Base-by-base conservation (phyloP, 2,113 vertebrate genomes). In the Channa maculata region DNA sequence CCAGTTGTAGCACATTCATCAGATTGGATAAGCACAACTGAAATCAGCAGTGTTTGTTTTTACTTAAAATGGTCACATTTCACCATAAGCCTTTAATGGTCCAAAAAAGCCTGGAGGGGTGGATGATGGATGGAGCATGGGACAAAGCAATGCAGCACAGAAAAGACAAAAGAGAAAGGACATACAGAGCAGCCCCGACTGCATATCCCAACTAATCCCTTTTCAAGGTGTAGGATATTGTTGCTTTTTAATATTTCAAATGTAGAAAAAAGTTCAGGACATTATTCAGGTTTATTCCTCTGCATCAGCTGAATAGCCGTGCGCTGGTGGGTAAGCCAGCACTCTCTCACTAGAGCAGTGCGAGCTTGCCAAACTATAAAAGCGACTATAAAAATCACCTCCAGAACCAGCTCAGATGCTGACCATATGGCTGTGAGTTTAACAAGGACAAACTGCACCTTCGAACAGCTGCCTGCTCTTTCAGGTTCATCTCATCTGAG, bases 351-450 rank as follows among this genome's bases (percentile, higher is more conserved):
- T 85, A 83, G 65, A 80, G 75, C 74, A 0, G 63, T 46, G 50
- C 13, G 49, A 75, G 82, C 79, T 60, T 75, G 89, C 89, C 88
- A 91, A 87, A 85, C 70, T 71, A 77, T 91, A 92, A 93, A 91
- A 88, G 81, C 61, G 54, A 83, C 84, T 41, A 84, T 93, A 92
- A 93, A 93, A 91, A 86, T 84, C 84, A 87, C 75, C 86, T 88
- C 91, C 88, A 86, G 83, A 88, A 88, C 87, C 84, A 80, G 82
- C 87, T 90, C 92, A 93, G 89, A 91, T 92, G 92, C 84, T 14
- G 71, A 60, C 90, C 92, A 93, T 87, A 93, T 93, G 91, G 86
- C 78, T 33, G 51, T 37, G 66, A 76, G 77, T 89, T 91, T 91
- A 91, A 91, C 88, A 88, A 93, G 89, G 90, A 90, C 90, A 89